Base-by-base conservation (phyloP, 2,113 vertebrate species). In the Xiphophorus hellerii region DNA sequence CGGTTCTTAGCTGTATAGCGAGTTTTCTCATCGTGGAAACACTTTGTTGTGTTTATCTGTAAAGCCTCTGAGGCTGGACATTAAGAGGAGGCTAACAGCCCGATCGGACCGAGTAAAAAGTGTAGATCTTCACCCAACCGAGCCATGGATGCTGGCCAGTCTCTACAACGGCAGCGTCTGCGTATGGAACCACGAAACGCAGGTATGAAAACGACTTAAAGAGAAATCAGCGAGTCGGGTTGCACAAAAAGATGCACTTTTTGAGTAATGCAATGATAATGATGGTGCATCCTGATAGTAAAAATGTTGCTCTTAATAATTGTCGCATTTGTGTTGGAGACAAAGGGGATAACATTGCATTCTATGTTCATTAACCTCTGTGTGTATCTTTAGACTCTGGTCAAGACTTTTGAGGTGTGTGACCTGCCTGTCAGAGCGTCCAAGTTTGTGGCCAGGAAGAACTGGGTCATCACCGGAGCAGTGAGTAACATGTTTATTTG, bases 341-440 rank as follows among this genome's bases (percentile, higher is more conserved):
- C 17, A 48, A 48, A 17, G 44, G 15, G 15, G 17, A 48, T 48
- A 7, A 48, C 5, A 20, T 48, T 1, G 17, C 5, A 48, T 48
- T 2, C 44, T 17, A 20, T 48, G 2, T 37, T 37, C 35, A 48
- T 20, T 15, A 48, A 76, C 22, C 29, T 12, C 13, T 54, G 9
- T 69, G 22, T 44, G 1, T 22, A 4, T 33, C 28, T 14, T 64
- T 77, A 99, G 98, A 99, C 97, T 0, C 92, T 99, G 48, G 98
- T 99, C 88, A 99, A 99, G 94, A 99, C 97, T 0, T 99, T 99
- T 91, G 98, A 99, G 93, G 98, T 99, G 4, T 99, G 98, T 70
- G 97, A 99, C 81, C 93, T 99, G 71, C 98, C 98, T 5, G 98
- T 99, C 78, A 96, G 98, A 94, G 97, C 98, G n/a, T 96, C 98